Evolutionary conservation across 2,113 vertebrate genomes (phyloP), one percentile per base, ranked within the genome.

Genomic region (Myanophis thanlyinensis): DNA sequence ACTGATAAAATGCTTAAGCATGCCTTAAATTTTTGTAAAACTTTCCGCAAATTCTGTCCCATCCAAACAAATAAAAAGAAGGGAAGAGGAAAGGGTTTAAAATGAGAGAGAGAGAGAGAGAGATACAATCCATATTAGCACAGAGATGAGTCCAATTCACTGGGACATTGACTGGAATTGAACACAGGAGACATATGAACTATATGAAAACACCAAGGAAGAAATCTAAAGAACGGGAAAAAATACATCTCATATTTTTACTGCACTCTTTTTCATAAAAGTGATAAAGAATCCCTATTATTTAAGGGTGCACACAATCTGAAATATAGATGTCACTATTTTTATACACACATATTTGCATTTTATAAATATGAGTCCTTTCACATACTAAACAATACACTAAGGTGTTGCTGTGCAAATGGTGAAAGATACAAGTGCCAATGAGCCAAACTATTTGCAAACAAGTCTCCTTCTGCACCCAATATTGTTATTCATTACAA

Each of bases 201-300:
- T 87, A 85, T 91, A 88, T 93, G 87, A 84, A 88, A 95, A 96
- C 95, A 97, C 73, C 91, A 89, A 94, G 91, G 93, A 93, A 62
- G 59, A 49, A 47, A 52, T 85, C 88, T 35, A 87, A 89, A 97
- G 95, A 97, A 89, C 96, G 94, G 93, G 94, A 95, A 95, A 96
- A 95, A 96, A 97, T 95, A 97, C 94, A 94, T 95, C 94, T 95
- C 95, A 95, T 96, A 96, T 91, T 94, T 95, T 95, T 93, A 97
- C 95, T 96, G 95, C 95, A 97, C 93, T 95, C 93, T 96, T 90
- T 84, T 90, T 96, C 95, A 97, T 96, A 96, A 59, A 52, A 95
- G 95, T 94, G 93, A 96, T 94, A 94, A 95, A 96, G 94, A 96
- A 1, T 85, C 48, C 48, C 94, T 90, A 95, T 93, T 94, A 95